Evolutionary conservation across 2,888 invertebrate species (phyloP), one percentile per base, ranked within the genome.

Genomic region (Molorchus minor): DNA sequence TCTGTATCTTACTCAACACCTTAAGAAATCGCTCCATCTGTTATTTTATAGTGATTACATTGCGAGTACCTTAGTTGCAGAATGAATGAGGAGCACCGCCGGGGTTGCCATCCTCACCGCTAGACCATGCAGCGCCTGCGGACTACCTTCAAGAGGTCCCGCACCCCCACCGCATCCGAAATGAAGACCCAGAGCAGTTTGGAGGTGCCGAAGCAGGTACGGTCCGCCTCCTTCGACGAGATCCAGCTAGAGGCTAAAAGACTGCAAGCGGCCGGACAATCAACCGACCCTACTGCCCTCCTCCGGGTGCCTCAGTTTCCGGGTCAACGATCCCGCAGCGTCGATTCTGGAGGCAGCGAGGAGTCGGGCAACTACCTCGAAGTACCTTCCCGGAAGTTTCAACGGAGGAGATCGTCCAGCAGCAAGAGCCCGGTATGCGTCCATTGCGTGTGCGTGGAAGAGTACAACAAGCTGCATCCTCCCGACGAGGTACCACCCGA

Each of bases 151-250:
- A 92, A 90, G 83, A 88, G 93, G 78, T 93, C 93, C 80, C 88
- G 90, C 76, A 93, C 93, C 70, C 93, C 93, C 65, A 94, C 93
- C 65, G 92, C 93, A 70, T 90, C 91, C 77, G 93, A 94, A 83
- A 93, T 93, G 93, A 93, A 93, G 85, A 91, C 91, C 69, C 93
- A 93, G 80, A 93, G 92, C 82, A 93, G 93, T 81, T 87, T 94
- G 74, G 94, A 94, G 80, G 93, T 94, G 73, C 94, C 94, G 69
- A 92, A 92, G 79, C 93, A 93, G 85, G 90, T 94, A 73, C 90
- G 94, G 72, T 93, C 93, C 64, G 93, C 93, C 64, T 93, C 93
- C 65, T 94, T 94, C 83, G 94, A 94, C 83, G 93, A 94, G 83
- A 93, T 93, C 79, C 91, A 93, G 79, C 78, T 92, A 79, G 91